phyloP scores from a whole-genome alignment of 2,888 invertebrate species.

The Suillia variegata region DNA sequence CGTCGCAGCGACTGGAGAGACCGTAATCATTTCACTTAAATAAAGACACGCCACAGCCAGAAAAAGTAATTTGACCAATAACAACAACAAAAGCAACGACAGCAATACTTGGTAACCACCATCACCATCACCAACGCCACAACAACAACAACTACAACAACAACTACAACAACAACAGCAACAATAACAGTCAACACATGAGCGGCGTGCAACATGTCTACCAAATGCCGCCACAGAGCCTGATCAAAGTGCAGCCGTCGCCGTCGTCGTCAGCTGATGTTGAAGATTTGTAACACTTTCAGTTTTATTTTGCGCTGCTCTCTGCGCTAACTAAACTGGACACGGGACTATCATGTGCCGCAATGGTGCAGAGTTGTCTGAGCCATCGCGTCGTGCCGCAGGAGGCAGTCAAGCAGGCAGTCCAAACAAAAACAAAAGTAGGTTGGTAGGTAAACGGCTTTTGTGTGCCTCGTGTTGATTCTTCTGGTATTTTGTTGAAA shows the following conservation, averaged over 20 bases:
- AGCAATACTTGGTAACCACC: not conserved
- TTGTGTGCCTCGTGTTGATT: not conserved
- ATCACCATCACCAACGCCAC: not conserved
- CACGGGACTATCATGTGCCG: too few species aligned
- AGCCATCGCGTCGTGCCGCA: not conserved
- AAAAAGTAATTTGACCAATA: conserved; percentile 4
- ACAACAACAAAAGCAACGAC: not conserved
- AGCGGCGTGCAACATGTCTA: not conserved
- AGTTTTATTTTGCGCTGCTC: conserved; percentile 29
- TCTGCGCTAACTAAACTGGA: not conserved
- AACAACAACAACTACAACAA: conserved; percentile 10
- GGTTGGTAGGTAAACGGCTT: conserved; percentile 41
- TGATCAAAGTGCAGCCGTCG: conserved; percentile 1
- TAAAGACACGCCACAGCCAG: conserved; percentile 8
- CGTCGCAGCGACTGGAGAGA: not conserved
- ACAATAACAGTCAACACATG: not conserved
- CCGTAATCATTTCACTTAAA: conserved; percentile 17
- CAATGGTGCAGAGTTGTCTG: too few species aligned
- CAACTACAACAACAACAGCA: conserved; percentile 8
- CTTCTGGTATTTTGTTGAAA: not conserved
- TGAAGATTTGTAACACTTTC: conserved; percentile 46
- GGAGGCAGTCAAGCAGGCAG: not conserved
- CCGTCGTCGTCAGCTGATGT: conserved; percentile 30
- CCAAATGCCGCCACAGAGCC: not conserved
- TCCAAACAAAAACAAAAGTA: conserved; percentile 34